Evolutionary conservation across 2,797 vertebrate genomes (phyloP).

Genomic region (Lithobates pipiens): DNA sequence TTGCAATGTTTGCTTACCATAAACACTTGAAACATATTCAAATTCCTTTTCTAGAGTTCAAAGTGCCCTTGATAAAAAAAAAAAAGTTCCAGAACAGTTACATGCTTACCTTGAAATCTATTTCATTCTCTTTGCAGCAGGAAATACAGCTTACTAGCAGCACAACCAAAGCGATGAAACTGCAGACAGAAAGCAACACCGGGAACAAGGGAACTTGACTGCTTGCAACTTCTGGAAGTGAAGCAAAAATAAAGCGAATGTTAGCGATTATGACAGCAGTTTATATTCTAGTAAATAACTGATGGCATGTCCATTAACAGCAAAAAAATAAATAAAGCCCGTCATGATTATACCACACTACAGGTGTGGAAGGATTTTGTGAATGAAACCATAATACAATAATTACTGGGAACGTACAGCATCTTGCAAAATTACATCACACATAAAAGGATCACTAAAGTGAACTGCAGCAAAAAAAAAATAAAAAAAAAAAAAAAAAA

Average conservation of each 20-base stretch:
- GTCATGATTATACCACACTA: too few relatives aligned
- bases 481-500: too few relatives aligned
- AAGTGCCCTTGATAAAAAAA: slow-evolving; percentile 1
- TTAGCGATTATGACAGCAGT: slow-evolving; percentile 31
- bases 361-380: too few relatives aligned
- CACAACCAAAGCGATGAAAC: slow-evolving; percentile 81
- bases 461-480: too few relatives aligned
- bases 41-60: not conserved
- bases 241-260: slow-evolving; percentile 20
- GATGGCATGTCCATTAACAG: not conserved
- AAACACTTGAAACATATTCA: not conserved
- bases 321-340: not conserved
- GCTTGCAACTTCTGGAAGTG: slow-evolving; percentile 72
- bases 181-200: slow-evolving; percentile 82
- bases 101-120: slow-evolving; percentile 93
- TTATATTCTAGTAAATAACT: not conserved
- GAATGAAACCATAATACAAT: too few relatives aligned
- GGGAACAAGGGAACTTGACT: slow-evolving; percentile 74
- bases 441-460: too few relatives aligned
- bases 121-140: slow-evolving; percentile 95
- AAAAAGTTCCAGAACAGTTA: not conserved
- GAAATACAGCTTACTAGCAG: slow-evolving; percentile 89
- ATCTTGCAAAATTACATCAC: too few relatives aligned
- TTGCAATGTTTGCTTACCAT: slow-evolving; percentile 24
- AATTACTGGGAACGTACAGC: too few relatives aligned